Percentiles rank a stretch among this genome's conserved stretches.
phyloP scores from a whole-genome alignment of 2,113 vertebrate species.

The Tyto alba region DNA sequence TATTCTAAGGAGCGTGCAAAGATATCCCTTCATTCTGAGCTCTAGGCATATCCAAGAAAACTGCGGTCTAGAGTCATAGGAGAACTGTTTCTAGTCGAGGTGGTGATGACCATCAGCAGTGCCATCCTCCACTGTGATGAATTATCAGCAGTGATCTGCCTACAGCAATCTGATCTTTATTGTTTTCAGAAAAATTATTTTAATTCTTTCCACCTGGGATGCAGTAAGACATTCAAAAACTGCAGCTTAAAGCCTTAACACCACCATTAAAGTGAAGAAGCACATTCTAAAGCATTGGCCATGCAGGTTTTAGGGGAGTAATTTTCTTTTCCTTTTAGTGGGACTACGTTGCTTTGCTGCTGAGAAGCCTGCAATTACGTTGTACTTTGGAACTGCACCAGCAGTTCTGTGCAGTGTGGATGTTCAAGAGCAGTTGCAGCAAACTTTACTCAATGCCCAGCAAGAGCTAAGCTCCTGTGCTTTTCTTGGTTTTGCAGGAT shows the following conservation, averaged over 20 bases:
- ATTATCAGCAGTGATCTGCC: not conserved
- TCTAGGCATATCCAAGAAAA: not conserved
- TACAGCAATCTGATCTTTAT: not conserved
- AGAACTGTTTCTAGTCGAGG: not conserved
- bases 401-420: not conserved
- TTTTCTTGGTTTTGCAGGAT: not conserved
- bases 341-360: not conserved
- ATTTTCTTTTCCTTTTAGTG: conserved; percentile 51
- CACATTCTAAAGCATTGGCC: not conserved
- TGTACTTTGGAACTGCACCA: conserved; percentile 15
- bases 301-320: not conserved
- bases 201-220: not conserved
- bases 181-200: not conserved
- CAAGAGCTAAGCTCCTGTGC: not conserved
- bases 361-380: conserved; percentile 32
- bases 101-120: not conserved
- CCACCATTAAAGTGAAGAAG: not conserved
- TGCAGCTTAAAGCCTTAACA: not conserved
- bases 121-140: not conserved
- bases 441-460: not conserved
- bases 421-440: not conserved
- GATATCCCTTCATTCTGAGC: not conserved
- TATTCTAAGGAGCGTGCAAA: not conserved
- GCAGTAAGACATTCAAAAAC: not conserved
- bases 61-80: not conserved